Evolutionary conservation across 1,140 invertebrate genomes (phyloP).

Genomic region (Lepidurus arcticus): DNA sequence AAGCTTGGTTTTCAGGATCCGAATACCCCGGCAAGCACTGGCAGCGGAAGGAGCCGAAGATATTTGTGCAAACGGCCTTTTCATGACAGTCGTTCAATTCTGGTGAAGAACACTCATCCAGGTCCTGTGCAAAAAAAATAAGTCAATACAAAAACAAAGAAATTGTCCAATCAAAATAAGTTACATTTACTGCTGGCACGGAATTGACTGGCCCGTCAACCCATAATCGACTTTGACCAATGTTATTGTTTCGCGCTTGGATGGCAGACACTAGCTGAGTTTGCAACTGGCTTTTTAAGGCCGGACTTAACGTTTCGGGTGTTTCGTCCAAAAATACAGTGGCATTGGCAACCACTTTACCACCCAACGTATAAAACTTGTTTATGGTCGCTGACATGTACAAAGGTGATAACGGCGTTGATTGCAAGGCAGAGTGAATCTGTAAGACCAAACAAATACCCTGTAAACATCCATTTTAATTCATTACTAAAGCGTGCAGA

Average conservation of each 20-base stretch:
- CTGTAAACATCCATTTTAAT: neutral
- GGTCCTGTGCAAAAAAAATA: conserved; percentile 54
- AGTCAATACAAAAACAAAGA: neutral
- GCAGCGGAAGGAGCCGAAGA: conserved; percentile 83
- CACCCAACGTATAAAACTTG: conserved; percentile 60
- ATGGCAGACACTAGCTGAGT: conserved; percentile 77
- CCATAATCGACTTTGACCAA: conserved; percentile 74
- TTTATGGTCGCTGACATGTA: conserved; percentile 75
- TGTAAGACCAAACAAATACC: conserved; percentile 44
- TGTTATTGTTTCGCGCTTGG: conserved; percentile 70
- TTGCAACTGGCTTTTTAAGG: conserved; percentile 66
- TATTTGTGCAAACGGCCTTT: conserved; percentile 75
- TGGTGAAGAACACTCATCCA: conserved; percentile 78
- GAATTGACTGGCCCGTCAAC: conserved; percentile 71
- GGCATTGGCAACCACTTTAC: conserved; percentile 68
- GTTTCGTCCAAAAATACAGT: conserved; percentile 70
- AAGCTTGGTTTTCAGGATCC: conserved; percentile 49
- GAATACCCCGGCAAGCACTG: conserved; percentile 70
- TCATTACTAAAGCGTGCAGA: conserved; percentile 44
- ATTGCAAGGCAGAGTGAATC: conserved; percentile 81
- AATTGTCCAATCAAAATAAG: neutral
- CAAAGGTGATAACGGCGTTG: conserved; percentile 79
- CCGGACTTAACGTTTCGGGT: conserved; percentile 55
- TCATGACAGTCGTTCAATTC: conserved; percentile 88
- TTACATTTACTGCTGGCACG: conserved; percentile 60